phyloP scores from a whole-genome alignment of 2,888 invertebrate genomes.

The Myopa testacea region DNA sequence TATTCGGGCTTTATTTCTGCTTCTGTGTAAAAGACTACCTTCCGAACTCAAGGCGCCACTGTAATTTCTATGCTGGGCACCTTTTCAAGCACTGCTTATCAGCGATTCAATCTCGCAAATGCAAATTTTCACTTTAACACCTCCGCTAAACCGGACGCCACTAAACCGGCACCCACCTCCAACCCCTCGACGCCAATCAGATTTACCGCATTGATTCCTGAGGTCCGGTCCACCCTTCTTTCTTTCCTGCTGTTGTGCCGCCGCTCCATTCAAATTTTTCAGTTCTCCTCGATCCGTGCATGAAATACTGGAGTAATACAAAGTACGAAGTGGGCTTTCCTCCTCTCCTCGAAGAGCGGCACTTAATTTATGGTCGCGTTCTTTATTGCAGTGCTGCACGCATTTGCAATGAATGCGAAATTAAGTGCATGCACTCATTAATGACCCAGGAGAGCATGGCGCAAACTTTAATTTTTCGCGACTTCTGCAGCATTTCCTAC shows the following conservation, averaged over 20 bases:
- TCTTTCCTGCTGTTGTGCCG: too few relatives aligned
- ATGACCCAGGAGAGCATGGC: not conserved
- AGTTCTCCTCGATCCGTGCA: not conserved
- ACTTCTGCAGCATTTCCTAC: not conserved
- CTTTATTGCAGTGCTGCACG: constrained; percentile 25
- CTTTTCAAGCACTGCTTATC: constrained; percentile 39
- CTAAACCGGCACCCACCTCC: not conserved
- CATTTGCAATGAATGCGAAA: constrained; percentile 19
- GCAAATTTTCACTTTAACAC: constrained; percentile 66
- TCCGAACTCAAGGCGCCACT: not conserved
- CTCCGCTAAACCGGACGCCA: constrained; percentile 49
- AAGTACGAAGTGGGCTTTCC: not conserved
- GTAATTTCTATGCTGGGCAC: not conserved
- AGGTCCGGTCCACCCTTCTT: too few relatives aligned
- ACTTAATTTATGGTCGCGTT: not conserved
- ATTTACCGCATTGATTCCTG: too few relatives aligned
- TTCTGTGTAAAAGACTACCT: not conserved
- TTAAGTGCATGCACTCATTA: not conserved
- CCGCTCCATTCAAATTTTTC: too few relatives aligned
- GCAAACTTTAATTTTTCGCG: not conserved
- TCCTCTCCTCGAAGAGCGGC: not conserved
- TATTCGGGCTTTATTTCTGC: not conserved
- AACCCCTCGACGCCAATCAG: not conserved
- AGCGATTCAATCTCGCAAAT: constrained; percentile 59
- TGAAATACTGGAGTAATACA: not conserved